Conservation (phyloP, 2,888 invertebrate genomes). For the Drosophila borborema region DNA sequence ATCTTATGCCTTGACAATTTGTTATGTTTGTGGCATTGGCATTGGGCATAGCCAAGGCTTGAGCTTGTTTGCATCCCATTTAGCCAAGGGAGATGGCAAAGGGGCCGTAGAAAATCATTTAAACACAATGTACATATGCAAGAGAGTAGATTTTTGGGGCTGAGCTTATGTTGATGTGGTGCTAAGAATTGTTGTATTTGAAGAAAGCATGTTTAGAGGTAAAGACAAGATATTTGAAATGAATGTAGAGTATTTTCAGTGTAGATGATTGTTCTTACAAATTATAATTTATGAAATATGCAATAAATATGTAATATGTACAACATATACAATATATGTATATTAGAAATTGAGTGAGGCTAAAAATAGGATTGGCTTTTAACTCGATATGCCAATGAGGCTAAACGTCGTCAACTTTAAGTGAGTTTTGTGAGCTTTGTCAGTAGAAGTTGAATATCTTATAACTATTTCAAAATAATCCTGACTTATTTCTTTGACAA, state of each 20-base stretch:
- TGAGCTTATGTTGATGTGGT: neutral
- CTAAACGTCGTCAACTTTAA: neutral
- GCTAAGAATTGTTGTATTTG: neutral
- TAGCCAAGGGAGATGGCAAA: neutral
- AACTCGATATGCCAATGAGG: neutral
- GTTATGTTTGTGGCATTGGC: conserved; percentile 52
- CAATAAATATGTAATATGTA: no score
- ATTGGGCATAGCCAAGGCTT: conserved; percentile 47
- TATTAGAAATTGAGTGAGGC: no score
- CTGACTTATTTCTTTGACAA: neutral
- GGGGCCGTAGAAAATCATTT: conserved; percentile 26
- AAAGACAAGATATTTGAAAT: neutral
- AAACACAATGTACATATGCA: conserved; percentile 14
- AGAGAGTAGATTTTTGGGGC: neutral
- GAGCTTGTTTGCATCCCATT: conserved; percentile 50
- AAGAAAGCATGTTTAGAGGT: neutral
- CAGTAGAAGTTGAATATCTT: neutral
- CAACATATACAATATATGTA: neutral
- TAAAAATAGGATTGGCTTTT: neutral
- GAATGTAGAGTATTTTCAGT: neutral
- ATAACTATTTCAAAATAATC: neutral
- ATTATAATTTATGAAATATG: no score
- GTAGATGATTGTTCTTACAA: no score
- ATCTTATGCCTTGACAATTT: conserved; percentile 79
- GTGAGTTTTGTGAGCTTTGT: neutral